Evolutionary conservation across 2,113 vertebrate species (phyloP), one percentile per base, ranked within the genome.

Genomic region (Anguilla japonica): DNA sequence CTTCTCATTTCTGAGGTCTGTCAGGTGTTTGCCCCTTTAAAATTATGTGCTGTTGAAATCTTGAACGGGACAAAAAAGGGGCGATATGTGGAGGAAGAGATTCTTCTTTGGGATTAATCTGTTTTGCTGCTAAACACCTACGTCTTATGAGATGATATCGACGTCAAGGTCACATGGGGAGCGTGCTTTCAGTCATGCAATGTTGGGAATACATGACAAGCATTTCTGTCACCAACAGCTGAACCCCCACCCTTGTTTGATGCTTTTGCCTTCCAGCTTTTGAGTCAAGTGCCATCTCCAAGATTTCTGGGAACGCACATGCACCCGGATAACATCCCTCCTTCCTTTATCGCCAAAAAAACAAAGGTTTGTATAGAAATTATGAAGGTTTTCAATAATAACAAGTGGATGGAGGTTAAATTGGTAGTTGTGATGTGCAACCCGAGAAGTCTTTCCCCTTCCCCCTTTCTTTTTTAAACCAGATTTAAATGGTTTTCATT

Each of bases 281-380:
- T 93, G 50, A 86, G 86, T 8, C 8, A 91, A 8, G 13, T 56
- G 26, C 91, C 91, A 0, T 92, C 94, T 84, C 94, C 92, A 0
- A 93, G 94, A 84, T 75, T 93, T 0, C 4, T 94, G 81, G 94
- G 92, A 71, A 91, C 93, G 82, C 94, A 95, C 87, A 14, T 94
- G 83, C 92, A 93, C 22, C 93, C 91, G 0, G 91, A 93, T 88
- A 92, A 92, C 91, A 94, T 95, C 34, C 94, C 94, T 0, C 0
- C 67, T 0, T 83, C 89, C 81, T 93, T 91, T 87, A 78, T 83
- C 5, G 83, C 71, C 67, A 92, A 92, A 84, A 93, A 87, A 88
- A 84, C 87, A 0, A 94, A 94, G 89, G 91, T 92, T 20, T 50
- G 79, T 87, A 79, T 86, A 0, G 11, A 5, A 26, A 26, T 26